These are phyloP conservation scores for Vesta saturnalis DNA, from an alignment of 2,888 invertebrate species.

Conservation along the genomic window DNA sequence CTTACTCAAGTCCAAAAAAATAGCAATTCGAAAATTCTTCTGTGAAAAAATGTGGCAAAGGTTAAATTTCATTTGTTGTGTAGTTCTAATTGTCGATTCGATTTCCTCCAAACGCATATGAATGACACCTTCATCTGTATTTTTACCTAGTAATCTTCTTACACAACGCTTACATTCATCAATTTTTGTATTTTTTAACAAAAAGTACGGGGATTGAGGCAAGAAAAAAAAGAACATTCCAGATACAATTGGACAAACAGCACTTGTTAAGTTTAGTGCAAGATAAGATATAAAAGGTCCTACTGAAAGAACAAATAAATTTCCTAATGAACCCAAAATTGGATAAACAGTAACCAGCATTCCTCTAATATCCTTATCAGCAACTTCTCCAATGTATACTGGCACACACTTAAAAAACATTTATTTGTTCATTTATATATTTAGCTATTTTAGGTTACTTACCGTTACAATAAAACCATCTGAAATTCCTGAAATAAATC, in stretches of 20 bases:
- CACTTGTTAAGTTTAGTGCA: slow-evolving; percentile 52
- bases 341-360: slow-evolving; percentile 55
- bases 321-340: slow-evolving; percentile 58
- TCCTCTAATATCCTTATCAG: slow-evolving; percentile 65
- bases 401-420: slow-evolving; percentile 54
- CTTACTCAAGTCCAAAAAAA: not conserved
- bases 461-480: slow-evolving; percentile 67
- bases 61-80: not conserved
- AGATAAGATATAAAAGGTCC: slow-evolving; percentile 59
- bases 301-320: slow-evolving; percentile 56
- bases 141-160: not conserved
- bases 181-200: slow-evolving; percentile 52
- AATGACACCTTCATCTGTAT: not conserved
- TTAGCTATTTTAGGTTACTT: slow-evolving; percentile 15
- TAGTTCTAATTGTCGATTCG: not conserved
- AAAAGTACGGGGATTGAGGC: slow-evolving; percentile 62
- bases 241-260: slow-evolving; percentile 56
- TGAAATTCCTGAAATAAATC: slow-evolving; percentile 74
- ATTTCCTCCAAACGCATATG: not conserved
- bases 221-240: slow-evolving; percentile 57
- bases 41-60: not conserved
- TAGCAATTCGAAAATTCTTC: not conserved
- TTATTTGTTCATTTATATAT: not conserved
- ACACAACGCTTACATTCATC: not conserved
- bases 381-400: slow-evolving; percentile 64